A percentile compares a stretch with the other conserved stretches of the same genome.
Conservation (phyloP, 2,888 invertebrate genomes). For the Marasmarcha lunaedactyla region DNA sequence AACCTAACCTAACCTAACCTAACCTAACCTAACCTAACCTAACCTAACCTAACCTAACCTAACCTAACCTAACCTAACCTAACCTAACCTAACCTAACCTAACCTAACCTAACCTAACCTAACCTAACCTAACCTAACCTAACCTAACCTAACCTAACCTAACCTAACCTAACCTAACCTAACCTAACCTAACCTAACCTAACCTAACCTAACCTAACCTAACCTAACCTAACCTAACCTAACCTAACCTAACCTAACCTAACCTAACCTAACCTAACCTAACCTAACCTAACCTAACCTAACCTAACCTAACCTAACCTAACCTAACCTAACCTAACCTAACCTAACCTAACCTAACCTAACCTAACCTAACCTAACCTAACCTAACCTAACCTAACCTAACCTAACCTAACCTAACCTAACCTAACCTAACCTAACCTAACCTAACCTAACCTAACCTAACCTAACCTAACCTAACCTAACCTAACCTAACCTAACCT, state of each 20-base stretch:
- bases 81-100: conserved; percentile 6
- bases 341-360: conserved; percentile 5
- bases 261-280: conserved; percentile 7
- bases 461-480: conserved; percentile 6
- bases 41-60: conserved; percentile 6
- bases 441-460: conserved; percentile 4
- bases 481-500: conserved; percentile 7
- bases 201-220: conserved; percentile 7
- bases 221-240: conserved; percentile 7
- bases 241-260: conserved; percentile 7
- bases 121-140: conserved; percentile 6
- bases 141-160: conserved; percentile 6
- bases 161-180: conserved; percentile 7
- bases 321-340: conserved; percentile 7
- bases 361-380: conserved; percentile 6
- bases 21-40: conserved; percentile 6
- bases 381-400: conserved; percentile 6
- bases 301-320: conserved; percentile 7
- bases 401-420: conserved; percentile 6
- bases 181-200: conserved; percentile 7
- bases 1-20: conserved; percentile 6
- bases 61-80: conserved; percentile 6
- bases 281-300: conserved; percentile 7
- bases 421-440: conserved; percentile 4
- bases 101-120: conserved; percentile 6